phyloP scores from a whole-genome alignment of 2,888 invertebrate species.

The Eumacrocentrus americanus region DNA sequence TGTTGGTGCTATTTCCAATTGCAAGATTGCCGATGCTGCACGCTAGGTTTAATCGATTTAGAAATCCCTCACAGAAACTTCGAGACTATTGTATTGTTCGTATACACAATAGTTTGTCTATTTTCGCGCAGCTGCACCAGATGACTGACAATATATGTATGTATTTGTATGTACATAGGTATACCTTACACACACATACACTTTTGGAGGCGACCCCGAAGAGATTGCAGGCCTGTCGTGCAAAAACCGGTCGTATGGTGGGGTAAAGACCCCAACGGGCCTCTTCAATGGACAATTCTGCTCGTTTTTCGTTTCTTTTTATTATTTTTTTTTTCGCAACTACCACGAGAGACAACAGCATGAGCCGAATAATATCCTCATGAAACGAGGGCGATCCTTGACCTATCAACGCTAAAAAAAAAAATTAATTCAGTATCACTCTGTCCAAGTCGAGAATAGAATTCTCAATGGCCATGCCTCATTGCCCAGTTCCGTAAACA shows the following conservation, averaged over 20 bases:
- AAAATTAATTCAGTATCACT: not conserved
- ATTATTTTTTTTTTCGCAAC: no score
- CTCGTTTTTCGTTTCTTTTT: no score
- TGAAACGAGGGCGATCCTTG: conserved; percentile 20
- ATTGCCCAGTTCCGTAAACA: conserved; percentile 3
- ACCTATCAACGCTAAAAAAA: conserved; percentile 5
- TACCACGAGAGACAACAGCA: not conserved
- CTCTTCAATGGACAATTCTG: conserved; percentile 15
- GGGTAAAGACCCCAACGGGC: conserved; percentile 1
- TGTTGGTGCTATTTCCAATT: not conserved
- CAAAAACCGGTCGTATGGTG: conserved; percentile 6
- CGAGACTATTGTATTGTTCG: not conserved
- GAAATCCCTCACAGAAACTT: not conserved
- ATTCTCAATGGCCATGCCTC: not conserved
- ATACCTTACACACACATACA: no score
- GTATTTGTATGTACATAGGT: not conserved
- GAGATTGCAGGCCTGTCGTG: conserved; percentile 4
- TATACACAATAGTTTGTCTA: conserved; percentile 28
- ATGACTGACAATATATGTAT: conserved; percentile 19
- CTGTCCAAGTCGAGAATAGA: conserved; percentile 22
- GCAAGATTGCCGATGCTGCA: not conserved
- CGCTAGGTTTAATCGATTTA: not conserved
- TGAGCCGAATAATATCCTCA: not conserved
- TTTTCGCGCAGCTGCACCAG: conserved; percentile 32
- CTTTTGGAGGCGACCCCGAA: no score